Base-by-base conservation (phyloP, 1,140 invertebrate species). In the Calephelis nemesis region DNA sequence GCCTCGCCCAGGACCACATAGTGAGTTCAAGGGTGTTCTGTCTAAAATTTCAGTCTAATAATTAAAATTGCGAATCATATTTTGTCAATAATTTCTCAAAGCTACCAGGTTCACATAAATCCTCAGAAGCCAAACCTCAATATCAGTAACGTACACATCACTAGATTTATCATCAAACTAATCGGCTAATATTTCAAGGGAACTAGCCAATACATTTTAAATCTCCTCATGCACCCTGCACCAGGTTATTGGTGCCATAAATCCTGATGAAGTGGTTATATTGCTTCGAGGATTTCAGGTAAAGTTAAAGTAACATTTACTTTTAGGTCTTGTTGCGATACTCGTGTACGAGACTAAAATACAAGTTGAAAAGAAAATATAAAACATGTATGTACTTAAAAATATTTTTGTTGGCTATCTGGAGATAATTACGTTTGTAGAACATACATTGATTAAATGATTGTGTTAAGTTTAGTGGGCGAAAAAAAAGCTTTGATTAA, bases 221-320 rank as follows among this genome's bases (percentile, higher is more conserved):
- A 60, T 60, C 54, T 60, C n/a, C 54, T 60, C 54, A 60, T 60
- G 54, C 54, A 60, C 54, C 54, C 39, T 60, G 30, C 54, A 60
- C 54, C 54, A 60, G 30, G 54, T 60, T 60, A 60, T 60, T 60
- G 54, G 54, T 60, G 54, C 54, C 54, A 60, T 60, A 60, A 60
- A 60, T 60, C 54, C 15, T 60, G 54, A 60, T 60, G 54, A 60
- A 60, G 54, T 60, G 54, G 54, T 60, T 60, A 60, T 60, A 60
- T 60, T 60, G 54, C 54, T 60, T 39, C 30, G 12, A 60, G 54
- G 54, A 60, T 60, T 60, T 60, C 54, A 60, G 54, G 54, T 60
- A 60, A 60, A 60, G 52, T 58, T 58, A 58, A 58, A 19, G 30
- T 60, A 40, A 60, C 30, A 6, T 60, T 60, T 39, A n/a, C 54